Base-by-base conservation (phyloP, 2,113 vertebrate genomes). In the Panthera tigris region DNA sequence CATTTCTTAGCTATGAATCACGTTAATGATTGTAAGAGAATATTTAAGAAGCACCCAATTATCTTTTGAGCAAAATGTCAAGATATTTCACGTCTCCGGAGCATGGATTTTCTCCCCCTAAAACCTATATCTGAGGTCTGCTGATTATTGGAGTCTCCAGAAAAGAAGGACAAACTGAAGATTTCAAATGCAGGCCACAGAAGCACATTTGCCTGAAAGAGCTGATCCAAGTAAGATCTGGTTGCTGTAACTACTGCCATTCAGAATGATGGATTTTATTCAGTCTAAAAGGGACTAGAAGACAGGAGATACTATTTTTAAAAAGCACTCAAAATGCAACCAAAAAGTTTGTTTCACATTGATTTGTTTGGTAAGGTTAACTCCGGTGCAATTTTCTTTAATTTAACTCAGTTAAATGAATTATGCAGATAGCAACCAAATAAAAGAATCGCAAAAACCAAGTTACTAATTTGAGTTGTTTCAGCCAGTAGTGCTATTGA, bases 351-450 rank as follows among this genome's bases (percentile, higher is more conserved):
- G 14, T 69, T 86, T 94, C 45, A 84, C 55, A 73, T 80, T 61
- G 85, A 39, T 83, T 80, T 86, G 9, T 85, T 94, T 94, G 48
- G 33, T 86, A 89, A 89, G 23, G 18, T 93, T 79, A 86, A 74
- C 33, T 73, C 29, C 57, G 65, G 9, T 80, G 57, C 57, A 92
- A 87, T 94, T 92, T 96, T 91, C 82, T 82, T 91, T 87, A 93
- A 95, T 25, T 76, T 91, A 86, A 91, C 86, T 89, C n/a, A 48
- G 2, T 68, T 69, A 97, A 84, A 95, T 95, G n/a, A 93, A 19
- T 68, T 92, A 48, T 69, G 9, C 50, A 65, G 25, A 73, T 52
- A 80, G 61, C 82, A 95, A 86, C 7, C 23, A 92, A 96, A 96
- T 88, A 74, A 94, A 36, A 45, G 61, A 45, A 48, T 65, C 83